Evolutionary conservation across 2,888 invertebrate species (phyloP), one percentile per base, ranked within the genome.

Genomic region (Drosophila putrida): DNA sequence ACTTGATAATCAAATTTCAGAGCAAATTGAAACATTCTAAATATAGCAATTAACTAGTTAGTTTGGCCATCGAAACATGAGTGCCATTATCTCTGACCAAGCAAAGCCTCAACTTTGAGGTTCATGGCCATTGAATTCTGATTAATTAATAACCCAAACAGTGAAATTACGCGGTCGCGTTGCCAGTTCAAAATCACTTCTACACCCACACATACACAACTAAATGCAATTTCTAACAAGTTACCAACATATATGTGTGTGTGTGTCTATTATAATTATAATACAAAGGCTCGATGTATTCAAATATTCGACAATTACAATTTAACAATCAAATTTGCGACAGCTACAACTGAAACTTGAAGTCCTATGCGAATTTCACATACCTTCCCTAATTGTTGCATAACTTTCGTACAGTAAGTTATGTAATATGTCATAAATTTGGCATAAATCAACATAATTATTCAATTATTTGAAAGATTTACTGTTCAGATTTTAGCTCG

Each of bases 131-230:
- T 49, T 54, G 39, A 39, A 46, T 31, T 59, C 41, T 44, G n/a
- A 8, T 57, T 58, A 72, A 68, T 74, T 74, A 68, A 58, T 50
- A 50, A 35, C 1, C 9, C 4, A 44, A 33, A 57, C 13, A 33
- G 9, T n/a, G 31, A 8, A 44, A 27, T 28, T 28, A 25, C 39
- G 38, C 28, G n/a, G 11, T 50, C 39, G 38, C 28, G n/a, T 13
- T 50, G 49, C 38, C 36, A 47, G 20, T 13, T 46, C 27, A 38
- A 25, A 51, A 15, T 31, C 10, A 50, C 35, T 55, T 13, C 28
- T 28, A 25, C 13, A 20, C 9, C 2, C 11, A 4, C 39, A 2
- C 28, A 4, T 15, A 20, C 27, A 43, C n/a, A 59, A 15, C 41
- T 27, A 28, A 54, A 10, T 35, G 20, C 54, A 61, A 27, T 31